Percentiles rank a stretch among this genome's conserved stretches.
Evolutionary conservation across 2,113 vertebrate genomes (phyloP).

Genomic region (Coregonus clupeaformis): DNA sequence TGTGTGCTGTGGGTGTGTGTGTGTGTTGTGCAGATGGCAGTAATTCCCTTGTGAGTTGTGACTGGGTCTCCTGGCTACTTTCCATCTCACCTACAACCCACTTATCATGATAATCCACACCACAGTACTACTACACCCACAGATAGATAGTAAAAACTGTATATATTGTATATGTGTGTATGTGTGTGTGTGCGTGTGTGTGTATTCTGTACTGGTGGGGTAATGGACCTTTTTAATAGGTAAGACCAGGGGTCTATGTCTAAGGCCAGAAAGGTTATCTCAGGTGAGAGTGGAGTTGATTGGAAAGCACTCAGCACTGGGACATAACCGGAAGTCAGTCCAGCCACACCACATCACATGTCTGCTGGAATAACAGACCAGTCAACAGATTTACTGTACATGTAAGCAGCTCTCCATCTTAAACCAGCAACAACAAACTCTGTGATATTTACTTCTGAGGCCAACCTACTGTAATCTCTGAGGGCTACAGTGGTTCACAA

Average conservation of each 20-base stretch:
- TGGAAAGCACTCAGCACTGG: background rate
- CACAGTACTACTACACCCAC: background rate
- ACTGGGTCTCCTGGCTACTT: no score
- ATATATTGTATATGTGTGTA: no score
- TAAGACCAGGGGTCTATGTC: no score
- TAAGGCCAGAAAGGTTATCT: background rate
- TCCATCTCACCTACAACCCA: no score
- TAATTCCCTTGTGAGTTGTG: no score
- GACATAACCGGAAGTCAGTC: background rate
- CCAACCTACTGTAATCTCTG: slow-evolving; percentile 11
- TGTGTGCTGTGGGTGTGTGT: no score
- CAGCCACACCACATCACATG: background rate
- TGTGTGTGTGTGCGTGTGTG: background rate
- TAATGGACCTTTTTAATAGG: no score
- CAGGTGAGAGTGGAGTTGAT: background rate
- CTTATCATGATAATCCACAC: background rate
- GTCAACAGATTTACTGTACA: slow-evolving; percentile 7
- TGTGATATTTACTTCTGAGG: slow-evolving; percentile 13
- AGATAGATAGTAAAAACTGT: no score
- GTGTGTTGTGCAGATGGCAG: no score
- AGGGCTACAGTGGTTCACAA: slow-evolving; percentile 32
- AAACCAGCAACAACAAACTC: slow-evolving; percentile 9
- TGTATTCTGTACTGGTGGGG: no score
- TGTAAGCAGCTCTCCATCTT: slow-evolving; percentile 23
- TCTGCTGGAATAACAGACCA: background rate